phyloP scores from a whole-genome alignment of 2,888 invertebrate genomes.

The Leptogaster cylindrica region DNA sequence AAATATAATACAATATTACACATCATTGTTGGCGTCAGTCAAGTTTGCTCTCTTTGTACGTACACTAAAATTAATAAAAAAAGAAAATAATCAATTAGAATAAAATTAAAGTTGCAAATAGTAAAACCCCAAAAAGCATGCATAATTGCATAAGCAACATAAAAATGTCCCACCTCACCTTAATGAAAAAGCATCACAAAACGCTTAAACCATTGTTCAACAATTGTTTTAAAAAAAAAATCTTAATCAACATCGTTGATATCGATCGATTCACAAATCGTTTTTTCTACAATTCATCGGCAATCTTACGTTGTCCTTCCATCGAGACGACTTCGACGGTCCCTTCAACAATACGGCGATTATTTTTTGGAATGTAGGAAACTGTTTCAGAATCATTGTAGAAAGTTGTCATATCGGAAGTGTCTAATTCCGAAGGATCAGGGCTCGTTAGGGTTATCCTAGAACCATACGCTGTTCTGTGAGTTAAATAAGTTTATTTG shows the following conservation, averaged over 20 bases:
- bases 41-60: slow-evolving; percentile 10
- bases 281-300: slow-evolving; percentile 23
- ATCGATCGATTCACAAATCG: neutral
- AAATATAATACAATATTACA: too few relatives aligned
- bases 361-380: slow-evolving; percentile 55
- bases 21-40: slow-evolving; percentile 13
- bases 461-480: slow-evolving; percentile 60
- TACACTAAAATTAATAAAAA: neutral
- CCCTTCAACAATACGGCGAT: slow-evolving; percentile 49
- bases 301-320: slow-evolving; percentile 44
- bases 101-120: neutral
- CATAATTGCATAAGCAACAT: slow-evolving; percentile 3
- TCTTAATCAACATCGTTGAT: neutral
- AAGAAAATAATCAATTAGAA: neutral
- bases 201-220: too few relatives aligned
- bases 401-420: slow-evolving; percentile 52
- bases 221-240: neutral
- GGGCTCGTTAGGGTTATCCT: slow-evolving; percentile 66
- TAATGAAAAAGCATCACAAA: neutral
- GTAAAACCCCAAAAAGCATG: neutral
- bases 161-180: slow-evolving; percentile 26
- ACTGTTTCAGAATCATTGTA: slow-evolving; percentile 59
- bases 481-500: neutral
- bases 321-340: slow-evolving; percentile 58
- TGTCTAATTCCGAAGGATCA: slow-evolving; percentile 62